These are phyloP conservation scores for Lysandra bellargus DNA, from an alignment of 2,888 invertebrate species.

Conservation along the genomic window DNA sequence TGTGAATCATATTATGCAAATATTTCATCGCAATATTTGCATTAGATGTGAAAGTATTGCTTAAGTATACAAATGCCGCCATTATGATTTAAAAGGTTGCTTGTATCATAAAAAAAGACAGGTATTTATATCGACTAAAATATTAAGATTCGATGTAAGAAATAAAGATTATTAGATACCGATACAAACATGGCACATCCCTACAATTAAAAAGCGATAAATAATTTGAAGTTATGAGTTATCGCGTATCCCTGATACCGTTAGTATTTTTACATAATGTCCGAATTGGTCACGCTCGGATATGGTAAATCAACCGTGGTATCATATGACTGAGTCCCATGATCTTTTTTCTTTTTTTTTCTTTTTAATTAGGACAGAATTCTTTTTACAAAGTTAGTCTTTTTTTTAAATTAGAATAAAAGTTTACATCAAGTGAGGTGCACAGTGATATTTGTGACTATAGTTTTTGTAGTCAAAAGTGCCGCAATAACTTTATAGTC, in stretches of 20 bases:
- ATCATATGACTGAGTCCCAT: not conserved
- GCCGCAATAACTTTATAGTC: too few relatives aligned
- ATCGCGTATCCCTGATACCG: conserved; percentile 52
- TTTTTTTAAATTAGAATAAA: too few relatives aligned
- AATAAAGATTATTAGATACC: not conserved
- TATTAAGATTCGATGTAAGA: not conserved
- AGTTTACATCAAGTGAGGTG: too few relatives aligned
- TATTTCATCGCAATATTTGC: conserved; percentile 5
- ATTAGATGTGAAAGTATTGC: conserved; percentile 1
- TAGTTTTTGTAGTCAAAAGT: too few relatives aligned
- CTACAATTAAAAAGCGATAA: conserved; percentile 45
- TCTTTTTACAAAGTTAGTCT: too few relatives aligned
- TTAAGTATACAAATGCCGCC: not conserved
- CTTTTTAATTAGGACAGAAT: too few relatives aligned
- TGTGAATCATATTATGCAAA: conserved; percentile 19
- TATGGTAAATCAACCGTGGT: conserved; percentile 45
- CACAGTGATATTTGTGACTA: too few relatives aligned
- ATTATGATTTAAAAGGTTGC: not conserved
- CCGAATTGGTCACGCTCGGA: conserved; percentile 65
- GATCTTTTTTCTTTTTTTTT: not conserved
- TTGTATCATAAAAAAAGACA: too few relatives aligned
- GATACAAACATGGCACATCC: not conserved
- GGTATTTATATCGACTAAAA: not conserved
- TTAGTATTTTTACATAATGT: conserved; percentile 65
- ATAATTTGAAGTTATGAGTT: conserved; percentile 56